Evolutionary conservation across 2,888 invertebrate genomes (phyloP), one percentile per base, ranked within the genome.

Genomic region (Muschampia plurimacula): DNA sequence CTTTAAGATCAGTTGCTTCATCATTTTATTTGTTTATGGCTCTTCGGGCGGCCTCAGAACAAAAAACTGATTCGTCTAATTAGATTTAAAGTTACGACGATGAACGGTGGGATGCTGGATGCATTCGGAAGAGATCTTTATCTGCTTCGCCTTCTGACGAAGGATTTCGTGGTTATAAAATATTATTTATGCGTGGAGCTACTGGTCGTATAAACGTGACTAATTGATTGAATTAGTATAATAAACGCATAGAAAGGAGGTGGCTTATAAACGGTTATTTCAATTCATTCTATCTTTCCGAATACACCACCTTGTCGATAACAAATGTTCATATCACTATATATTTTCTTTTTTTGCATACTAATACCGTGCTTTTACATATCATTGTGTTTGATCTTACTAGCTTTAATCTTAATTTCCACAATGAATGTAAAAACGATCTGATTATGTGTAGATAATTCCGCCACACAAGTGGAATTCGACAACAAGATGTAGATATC

Each of bases 101-200:
- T 63, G 55, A 57, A 4, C 64, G 57, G 44, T 39, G 66, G 36
- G 44, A 55, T 44, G 63, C 63, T 55, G 72, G 67, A 67, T 72
- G 83, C 77, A 76, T 82, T 84, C 86, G 81, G 84, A 83, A 86
- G 84, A 76, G 87, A 89, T 88, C 49, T 60, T 86, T 87, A 90
- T 89, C 88, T 85, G 76, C 79, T 80, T 84, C 81, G 80, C 83
- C 83, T 87, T 83, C 82, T 79, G 72, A 63, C 59, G 67, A 72
- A 72, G 72, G 72, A 72, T 72, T 83, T 83, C 75, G 76, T 77
- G 79, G 80, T 79, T 73, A 84, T 86, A 83, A 85, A 83, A 84
- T 79, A 79, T 80, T 76, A 78, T 80, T 76, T 78, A 78, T 82
- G 63, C 32, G 22, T 65, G 59, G 46, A 73, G 68, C 73, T 73